Conservation (phyloP, 2,113 vertebrate species). For the Clarias batrachus region DNA sequence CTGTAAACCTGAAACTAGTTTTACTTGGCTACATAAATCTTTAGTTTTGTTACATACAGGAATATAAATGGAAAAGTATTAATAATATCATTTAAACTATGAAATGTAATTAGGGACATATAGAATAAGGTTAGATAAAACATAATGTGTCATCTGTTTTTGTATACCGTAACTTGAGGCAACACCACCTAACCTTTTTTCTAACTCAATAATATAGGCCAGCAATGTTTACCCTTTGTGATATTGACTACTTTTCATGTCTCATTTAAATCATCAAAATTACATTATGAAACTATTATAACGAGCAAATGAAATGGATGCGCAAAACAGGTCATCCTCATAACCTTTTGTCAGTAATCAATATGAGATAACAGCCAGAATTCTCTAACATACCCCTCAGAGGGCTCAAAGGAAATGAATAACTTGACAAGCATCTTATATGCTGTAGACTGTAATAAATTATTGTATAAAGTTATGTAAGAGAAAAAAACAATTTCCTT, state of each 20-base stretch:
- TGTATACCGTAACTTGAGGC: not conserved
- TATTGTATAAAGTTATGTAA: conserved; percentile 5
- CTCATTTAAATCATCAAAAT: conserved; percentile 20
- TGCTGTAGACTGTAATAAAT: conserved; percentile 18
- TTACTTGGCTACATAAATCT: not conserved
- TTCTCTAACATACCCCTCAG: conserved; percentile 16
- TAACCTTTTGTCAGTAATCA: conserved; percentile 20
- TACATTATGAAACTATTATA: conserved; percentile 21
- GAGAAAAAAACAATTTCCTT: conserved; percentile 38
- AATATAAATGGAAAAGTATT: not conserved
- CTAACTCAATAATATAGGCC: too few relatives aligned
- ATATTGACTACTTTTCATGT: conserved; percentile 20
- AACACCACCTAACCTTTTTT: not conserved
- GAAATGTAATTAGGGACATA: not conserved
- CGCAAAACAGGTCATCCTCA: not conserved
- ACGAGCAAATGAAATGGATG: not conserved
- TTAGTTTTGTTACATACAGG: not conserved
- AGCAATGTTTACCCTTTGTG: conserved; percentile 10
- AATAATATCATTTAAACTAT: not conserved
- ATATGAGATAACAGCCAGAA: conserved; percentile 25
- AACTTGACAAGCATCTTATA: not conserved
- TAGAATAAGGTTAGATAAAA: not conserved
- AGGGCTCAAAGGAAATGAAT: conserved; percentile 27
- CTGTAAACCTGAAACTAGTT: not conserved
- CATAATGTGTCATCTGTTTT: not conserved